phyloP scores from a whole-genome alignment of 2,113 vertebrate genomes.

The Antennarius striatus region DNA sequence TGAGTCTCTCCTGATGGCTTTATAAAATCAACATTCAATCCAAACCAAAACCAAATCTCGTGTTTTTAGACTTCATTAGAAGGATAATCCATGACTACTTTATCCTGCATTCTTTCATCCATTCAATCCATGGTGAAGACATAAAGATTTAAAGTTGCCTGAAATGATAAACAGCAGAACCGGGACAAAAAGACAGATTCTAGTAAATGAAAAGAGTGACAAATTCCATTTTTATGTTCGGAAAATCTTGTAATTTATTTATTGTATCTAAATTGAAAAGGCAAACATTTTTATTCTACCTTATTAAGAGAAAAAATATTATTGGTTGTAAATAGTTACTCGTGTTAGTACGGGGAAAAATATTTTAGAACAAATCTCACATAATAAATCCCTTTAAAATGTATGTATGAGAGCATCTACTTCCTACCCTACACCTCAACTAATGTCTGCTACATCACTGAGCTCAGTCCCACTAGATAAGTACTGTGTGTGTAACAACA shows the following conservation, averaged over 20 bases:
- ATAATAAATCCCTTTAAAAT: not conserved
- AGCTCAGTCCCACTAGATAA: not conserved
- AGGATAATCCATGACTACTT: not conserved
- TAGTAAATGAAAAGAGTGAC: too few relatives aligned
- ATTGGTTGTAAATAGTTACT: too few relatives aligned
- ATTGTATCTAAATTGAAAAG: too few relatives aligned
- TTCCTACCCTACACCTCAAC: too few relatives aligned
- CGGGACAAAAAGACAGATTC: not conserved
- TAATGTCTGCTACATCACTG: too few relatives aligned
- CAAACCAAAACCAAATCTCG: too few relatives aligned
- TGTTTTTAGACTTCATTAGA: not conserved
- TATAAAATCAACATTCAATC: not conserved
- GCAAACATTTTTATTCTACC: too few relatives aligned
- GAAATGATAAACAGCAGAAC: too few relatives aligned
- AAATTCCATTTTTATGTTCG: not conserved
- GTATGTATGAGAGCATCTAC: too few relatives aligned
- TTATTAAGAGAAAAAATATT: too few relatives aligned
- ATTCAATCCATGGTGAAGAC: not conserved
- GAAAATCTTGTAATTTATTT: not conserved
- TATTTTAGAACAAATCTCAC: too few relatives aligned
- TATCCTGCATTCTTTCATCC: not conserved
- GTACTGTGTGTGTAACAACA: not conserved
- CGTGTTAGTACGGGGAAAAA: too few relatives aligned
- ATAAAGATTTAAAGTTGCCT: not conserved
- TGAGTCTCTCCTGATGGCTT: slow-evolving; percentile 20